These are phyloP conservation scores for Muscicapa adusta DNA, from an alignment of 2,113 vertebrate species.

Conservation along the genomic window DNA sequence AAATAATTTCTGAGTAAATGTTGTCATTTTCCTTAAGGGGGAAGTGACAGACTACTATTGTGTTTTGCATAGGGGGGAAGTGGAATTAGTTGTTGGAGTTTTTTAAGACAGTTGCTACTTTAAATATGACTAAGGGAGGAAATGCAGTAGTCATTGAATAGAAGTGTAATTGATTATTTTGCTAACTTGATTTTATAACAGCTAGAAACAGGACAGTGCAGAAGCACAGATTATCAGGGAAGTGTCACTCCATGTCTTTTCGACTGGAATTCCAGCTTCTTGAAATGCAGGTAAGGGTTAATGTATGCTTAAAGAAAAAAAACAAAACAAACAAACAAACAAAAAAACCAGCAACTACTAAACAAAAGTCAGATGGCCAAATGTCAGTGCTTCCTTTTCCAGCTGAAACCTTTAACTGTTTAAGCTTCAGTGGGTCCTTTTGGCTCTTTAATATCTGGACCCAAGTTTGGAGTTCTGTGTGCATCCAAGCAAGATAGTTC, in stretches of 20 bases:
- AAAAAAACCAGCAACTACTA: too few species aligned
- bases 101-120: not conserved
- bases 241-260: slow-evolving; percentile 77
- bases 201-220: slow-evolving; percentile 59
- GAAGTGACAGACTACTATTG: not conserved
- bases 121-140: not conserved
- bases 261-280: slow-evolving; percentile 84
- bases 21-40: not conserved
- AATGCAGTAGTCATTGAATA: not conserved
- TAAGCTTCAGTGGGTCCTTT: too few species aligned
- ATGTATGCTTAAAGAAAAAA: not conserved
- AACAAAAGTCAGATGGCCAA: not conserved
- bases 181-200: slow-evolving; percentile 41
- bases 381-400: not conserved
- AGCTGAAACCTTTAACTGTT: not conserved
- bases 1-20: not conserved
- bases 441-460: too few species aligned
- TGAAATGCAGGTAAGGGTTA: slow-evolving; percentile 77
- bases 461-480: too few species aligned
- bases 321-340: too few species aligned
- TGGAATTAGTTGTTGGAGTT: not conserved
- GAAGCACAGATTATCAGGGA: slow-evolving; percentile 76
- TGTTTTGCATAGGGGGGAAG: not conserved
- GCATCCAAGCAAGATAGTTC: too few species aligned
- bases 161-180: not conserved